Conservation (phyloP, 2,888 invertebrate genomes). For the Panzeria rudis region DNA sequence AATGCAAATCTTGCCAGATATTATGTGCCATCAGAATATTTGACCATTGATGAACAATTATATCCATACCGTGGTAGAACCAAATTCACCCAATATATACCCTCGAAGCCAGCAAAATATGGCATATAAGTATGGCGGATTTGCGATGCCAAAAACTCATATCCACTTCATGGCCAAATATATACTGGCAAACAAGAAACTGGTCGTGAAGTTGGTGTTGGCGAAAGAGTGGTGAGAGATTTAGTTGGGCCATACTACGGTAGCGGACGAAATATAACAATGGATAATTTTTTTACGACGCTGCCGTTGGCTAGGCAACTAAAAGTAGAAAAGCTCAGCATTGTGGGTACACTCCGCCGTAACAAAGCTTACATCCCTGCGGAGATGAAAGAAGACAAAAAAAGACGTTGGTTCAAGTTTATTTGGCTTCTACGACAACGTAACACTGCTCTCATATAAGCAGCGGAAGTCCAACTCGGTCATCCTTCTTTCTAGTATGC, state of each 20-base stretch:
- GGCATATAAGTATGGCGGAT: conserved; percentile 52
- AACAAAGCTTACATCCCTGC: conserved; percentile 6
- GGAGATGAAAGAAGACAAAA: conserved; percentile 25
- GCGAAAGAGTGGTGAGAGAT: no score
- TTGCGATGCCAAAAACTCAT: no score
- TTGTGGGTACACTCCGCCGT: conserved; percentile 53
- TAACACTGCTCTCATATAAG: conserved; percentile 39
- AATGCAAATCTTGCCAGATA: conserved; percentile 25
- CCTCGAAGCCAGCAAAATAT: conserved; percentile 8
- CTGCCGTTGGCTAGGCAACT: conserved; percentile 29
- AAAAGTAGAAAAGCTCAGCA: conserved; percentile 16
- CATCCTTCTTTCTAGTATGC: conserved; percentile 48
- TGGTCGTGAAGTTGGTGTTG: no score
- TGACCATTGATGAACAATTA: conserved; percentile 16
- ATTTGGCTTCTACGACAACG: conserved; percentile 49
- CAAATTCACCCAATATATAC: conserved; percentile 4
- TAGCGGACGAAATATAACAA: no score
- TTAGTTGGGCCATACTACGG: no score
- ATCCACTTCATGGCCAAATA: no score
- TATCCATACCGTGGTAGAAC: neutral
- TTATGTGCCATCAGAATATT: neutral
- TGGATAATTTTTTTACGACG: no score
- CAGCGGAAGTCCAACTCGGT: conserved; percentile 46
- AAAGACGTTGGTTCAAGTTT: conserved; percentile 39
- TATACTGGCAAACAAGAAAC: neutral